Percentiles rank a stretch among this genome's conserved stretches.
phyloP scores from a whole-genome alignment of 1,140 invertebrate genomes.

The Steinernema khuongi region DNA sequence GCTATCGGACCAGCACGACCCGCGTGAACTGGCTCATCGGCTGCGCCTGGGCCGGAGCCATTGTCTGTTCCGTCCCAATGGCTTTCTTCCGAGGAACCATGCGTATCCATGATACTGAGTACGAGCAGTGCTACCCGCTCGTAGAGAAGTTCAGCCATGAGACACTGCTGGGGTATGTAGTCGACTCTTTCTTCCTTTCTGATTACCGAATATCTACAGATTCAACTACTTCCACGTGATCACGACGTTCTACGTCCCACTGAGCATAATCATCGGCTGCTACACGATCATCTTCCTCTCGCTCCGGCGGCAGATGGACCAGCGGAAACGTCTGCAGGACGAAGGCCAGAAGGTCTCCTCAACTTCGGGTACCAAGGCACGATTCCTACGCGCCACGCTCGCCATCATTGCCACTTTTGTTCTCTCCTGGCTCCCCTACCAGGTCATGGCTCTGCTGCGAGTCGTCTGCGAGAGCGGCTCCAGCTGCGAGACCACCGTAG shows the following conservation, averaged over 20 bases:
- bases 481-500: constrained; percentile 34
- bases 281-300: constrained; percentile 46
- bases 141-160: constrained; percentile 15
- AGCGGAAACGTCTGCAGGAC: constrained; percentile 37
- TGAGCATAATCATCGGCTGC: constrained; percentile 45
- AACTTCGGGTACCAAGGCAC: constrained; percentile 39
- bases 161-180: not conserved
- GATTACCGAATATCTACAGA: constrained; percentile 23
- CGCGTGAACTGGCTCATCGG: constrained; percentile 38
- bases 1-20: constrained; percentile 36
- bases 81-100: constrained; percentile 31
- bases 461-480: constrained; percentile 43
- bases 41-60: constrained; percentile 27
- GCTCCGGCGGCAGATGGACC: constrained; percentile 43
- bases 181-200: not conserved
- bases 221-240: constrained; percentile 51
- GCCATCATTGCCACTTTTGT: constrained; percentile 49
- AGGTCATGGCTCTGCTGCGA: constrained; percentile 46
- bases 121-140: constrained; percentile 36
- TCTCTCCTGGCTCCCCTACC: constrained; percentile 52
- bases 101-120: constrained; percentile 30
- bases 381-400: constrained; percentile 45
- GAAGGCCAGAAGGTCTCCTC: constrained; percentile 23
- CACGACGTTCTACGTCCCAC: constrained; percentile 48
- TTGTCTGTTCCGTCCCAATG: constrained; percentile 36